phyloP scores from a whole-genome alignment of 2,113 vertebrate genomes.

The Leucoraja erinaceus region DNA sequence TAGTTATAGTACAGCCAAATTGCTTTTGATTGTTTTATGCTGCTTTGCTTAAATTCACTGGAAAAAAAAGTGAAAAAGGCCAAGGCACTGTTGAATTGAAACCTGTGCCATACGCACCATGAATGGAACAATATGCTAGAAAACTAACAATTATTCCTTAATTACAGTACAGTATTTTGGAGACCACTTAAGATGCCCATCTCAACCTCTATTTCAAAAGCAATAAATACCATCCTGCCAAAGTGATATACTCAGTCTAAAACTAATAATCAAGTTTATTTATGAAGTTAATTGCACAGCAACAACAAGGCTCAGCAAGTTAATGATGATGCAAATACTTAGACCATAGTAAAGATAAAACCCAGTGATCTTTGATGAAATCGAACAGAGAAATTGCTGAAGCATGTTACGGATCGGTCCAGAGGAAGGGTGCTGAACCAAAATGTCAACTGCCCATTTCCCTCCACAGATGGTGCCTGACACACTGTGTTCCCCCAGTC shows the following conservation, averaged over 20 bases:
- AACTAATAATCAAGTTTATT: slow-evolving; percentile 33
- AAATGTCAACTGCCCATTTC: too few species aligned
- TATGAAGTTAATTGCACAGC: slow-evolving; percentile 28
- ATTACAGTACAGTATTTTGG: slow-evolving; percentile 4
- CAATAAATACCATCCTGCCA: slow-evolving; percentile 32
- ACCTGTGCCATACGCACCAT: background rate
- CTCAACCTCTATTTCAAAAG: slow-evolving; percentile 25
- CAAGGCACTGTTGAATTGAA: background rate
- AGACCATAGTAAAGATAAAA: slow-evolving; percentile 20
- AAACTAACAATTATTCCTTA: slow-evolving; percentile 26
- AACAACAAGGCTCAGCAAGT: slow-evolving; percentile 27
- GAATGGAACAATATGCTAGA: background rate
- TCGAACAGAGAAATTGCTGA: background rate
- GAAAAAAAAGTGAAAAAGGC: background rate
- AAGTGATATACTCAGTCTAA: background rate
- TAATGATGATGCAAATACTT: slow-evolving; percentile 23
- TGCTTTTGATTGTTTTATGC: background rate
- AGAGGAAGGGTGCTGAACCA: too few species aligned
- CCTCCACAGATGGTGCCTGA: too few species aligned
- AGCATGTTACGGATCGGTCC: background rate
- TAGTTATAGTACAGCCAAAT: background rate
- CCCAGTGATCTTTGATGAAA: background rate
- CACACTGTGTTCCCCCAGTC: too few species aligned
- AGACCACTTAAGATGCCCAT: slow-evolving; percentile 29
- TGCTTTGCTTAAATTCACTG: background rate